Conservation (phyloP, 2,113 vertebrate genomes). For the Notarius quadriscutis region DNA sequence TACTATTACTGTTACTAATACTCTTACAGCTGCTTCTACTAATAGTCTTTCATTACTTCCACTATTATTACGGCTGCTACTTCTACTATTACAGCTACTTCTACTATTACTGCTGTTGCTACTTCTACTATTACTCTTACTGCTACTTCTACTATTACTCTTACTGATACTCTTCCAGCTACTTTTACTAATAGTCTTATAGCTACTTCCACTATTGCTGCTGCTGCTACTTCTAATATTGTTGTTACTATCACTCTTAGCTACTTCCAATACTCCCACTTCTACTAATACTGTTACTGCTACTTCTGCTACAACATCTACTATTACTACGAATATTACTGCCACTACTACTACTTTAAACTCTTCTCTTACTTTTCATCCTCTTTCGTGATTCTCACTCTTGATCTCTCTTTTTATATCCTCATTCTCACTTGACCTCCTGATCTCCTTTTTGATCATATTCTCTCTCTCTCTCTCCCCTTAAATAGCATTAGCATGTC, state of each 20-base stretch:
- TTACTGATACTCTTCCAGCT: neutral
- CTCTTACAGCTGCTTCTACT: too few species aligned
- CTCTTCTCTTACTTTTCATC: neutral
- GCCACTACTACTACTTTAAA: neutral
- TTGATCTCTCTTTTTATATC: neutral
- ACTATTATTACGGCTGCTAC: too few species aligned
- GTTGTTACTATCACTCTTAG: neutral
- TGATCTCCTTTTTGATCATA: slow-evolving; percentile 11
- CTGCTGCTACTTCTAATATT: neutral
- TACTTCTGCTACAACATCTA: neutral
- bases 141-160: neutral
- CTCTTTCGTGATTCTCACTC: neutral
- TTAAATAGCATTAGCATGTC: slow-evolving; percentile 71
- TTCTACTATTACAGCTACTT: too few species aligned
- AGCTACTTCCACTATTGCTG: neutral
- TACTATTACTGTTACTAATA: too few species aligned
- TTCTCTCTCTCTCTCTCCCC: slow-evolving; percentile 35
- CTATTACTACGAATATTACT: neutral
- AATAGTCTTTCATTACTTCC: too few species aligned
- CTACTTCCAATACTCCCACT: neutral
- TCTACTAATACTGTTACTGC: neutral
- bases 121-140: neutral
- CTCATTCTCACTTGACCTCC: slow-evolving; percentile 13
- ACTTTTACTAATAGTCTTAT: too few species aligned
- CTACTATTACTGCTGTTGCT: too few species aligned